Evolutionary conservation across 2,797 vertebrate genomes (phyloP).

Genomic region (Alexandromys oeconomus): DNA sequence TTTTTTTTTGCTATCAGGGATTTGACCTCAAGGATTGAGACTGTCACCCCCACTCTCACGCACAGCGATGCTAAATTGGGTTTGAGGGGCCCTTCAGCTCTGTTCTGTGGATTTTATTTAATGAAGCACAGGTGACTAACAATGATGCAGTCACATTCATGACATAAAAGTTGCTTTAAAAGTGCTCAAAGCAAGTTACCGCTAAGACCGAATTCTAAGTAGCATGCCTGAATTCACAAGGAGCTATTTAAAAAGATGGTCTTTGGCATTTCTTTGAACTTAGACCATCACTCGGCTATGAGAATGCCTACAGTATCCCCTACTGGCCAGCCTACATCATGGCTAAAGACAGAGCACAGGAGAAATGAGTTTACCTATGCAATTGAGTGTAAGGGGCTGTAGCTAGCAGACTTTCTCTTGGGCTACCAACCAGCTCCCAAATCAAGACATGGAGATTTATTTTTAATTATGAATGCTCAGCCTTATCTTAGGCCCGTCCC

Average conservation of each 20-base stretch:
- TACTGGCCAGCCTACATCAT: slow-evolving; percentile 47
- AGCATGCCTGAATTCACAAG: not conserved
- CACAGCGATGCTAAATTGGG: not conserved
- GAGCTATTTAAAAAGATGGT: not conserved
- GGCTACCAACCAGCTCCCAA: not conserved
- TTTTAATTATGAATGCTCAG: not conserved
- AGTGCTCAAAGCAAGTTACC: not conserved
- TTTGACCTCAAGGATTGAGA: not conserved
- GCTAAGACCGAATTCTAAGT: not conserved
- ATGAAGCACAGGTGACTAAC: not conserved
- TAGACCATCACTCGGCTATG: not conserved
- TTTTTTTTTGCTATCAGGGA: not conserved
- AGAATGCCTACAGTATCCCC: slow-evolving; percentile 51
- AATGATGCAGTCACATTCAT: not conserved
- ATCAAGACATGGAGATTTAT: not conserved
- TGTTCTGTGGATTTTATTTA: not conserved
- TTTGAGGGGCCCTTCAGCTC: not conserved
- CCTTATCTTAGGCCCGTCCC: not conserved
- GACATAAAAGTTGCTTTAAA: not conserved
- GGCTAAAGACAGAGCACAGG: not conserved
- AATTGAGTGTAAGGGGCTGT: not conserved
- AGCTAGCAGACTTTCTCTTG: not conserved
- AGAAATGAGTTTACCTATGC: not conserved
- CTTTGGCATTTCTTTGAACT: not conserved
- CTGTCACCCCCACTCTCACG: not conserved